phyloP scores from a whole-genome alignment of 2,113 vertebrate species.

The Puma concolor region DNA sequence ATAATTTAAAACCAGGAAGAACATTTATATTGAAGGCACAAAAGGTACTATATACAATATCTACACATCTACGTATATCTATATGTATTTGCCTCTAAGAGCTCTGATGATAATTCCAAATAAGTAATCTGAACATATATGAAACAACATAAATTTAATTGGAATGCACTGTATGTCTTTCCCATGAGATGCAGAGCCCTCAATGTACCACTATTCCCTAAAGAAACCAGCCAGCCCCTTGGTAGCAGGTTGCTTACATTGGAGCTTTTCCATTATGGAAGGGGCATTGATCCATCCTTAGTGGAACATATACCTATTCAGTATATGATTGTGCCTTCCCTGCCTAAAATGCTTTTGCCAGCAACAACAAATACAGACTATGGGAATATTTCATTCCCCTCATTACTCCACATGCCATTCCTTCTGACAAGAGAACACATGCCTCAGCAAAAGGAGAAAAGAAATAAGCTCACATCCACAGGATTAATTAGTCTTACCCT shows the following conservation, averaged over 20 bases:
- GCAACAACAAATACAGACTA: background rate
- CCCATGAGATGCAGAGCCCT: background rate
- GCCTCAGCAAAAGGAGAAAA: background rate
- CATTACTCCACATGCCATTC: background rate
- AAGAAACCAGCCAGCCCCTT: background rate
- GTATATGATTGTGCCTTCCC: background rate
- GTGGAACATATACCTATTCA: background rate
- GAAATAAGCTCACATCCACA: background rate
- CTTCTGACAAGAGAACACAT: background rate
- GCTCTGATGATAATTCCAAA: background rate
- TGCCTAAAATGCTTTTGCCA: background rate
- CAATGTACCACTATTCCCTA: background rate
- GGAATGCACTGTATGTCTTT: background rate
- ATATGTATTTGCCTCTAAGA: background rate
- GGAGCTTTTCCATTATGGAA: background rate
- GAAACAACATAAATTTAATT: background rate
- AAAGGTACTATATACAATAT: background rate
- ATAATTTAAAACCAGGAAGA: background rate
- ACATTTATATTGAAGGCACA: background rate
- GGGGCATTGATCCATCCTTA: background rate
- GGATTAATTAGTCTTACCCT: background rate
- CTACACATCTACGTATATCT: background rate
- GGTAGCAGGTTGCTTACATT: background rate
- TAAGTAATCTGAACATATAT: background rate
- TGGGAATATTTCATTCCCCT: background rate